These are phyloP conservation scores for Heptranchias perlo DNA, from an alignment of 2,113 vertebrate genomes.

Conservation along the genomic window DNA sequence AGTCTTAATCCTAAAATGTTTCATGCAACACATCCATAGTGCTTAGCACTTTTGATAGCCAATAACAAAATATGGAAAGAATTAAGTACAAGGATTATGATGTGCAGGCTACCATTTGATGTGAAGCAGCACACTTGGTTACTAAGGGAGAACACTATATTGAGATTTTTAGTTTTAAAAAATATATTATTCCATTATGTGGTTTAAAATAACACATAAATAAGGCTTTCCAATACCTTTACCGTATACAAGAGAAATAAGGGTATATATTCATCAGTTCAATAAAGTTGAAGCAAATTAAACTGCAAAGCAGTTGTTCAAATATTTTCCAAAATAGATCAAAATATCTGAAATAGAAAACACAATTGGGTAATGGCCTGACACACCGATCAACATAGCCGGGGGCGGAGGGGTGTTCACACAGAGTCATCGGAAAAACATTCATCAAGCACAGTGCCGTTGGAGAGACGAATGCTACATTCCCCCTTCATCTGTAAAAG, in stretches of 20 bases:
- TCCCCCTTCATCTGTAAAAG: slow-evolving; percentile 72
- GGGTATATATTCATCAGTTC: neutral
- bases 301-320: neutral
- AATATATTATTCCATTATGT: neutral
- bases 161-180: neutral
- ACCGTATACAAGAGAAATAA: neutral
- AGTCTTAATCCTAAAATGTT: neutral
- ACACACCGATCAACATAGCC: neutral
- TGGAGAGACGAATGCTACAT: slow-evolving; percentile 78
- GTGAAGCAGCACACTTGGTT: neutral
- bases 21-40: neutral
- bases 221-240: neutral
- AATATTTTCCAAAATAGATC: slow-evolving; percentile 35
- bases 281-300: neutral
- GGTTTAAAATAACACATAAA: neutral
- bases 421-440: slow-evolving; percentile 78
- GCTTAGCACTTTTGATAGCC: neutral
- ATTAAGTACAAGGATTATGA: neutral
- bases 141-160: neutral
- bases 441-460: slow-evolving; percentile 69
- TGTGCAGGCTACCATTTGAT: neutral
- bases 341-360: slow-evolving; percentile 35
- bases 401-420: slow-evolving; percentile 51
- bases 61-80: neutral
- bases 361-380: neutral